Base-by-base conservation (phyloP, 1,140 invertebrate genomes). In the Panulirus ornatus region DNA sequence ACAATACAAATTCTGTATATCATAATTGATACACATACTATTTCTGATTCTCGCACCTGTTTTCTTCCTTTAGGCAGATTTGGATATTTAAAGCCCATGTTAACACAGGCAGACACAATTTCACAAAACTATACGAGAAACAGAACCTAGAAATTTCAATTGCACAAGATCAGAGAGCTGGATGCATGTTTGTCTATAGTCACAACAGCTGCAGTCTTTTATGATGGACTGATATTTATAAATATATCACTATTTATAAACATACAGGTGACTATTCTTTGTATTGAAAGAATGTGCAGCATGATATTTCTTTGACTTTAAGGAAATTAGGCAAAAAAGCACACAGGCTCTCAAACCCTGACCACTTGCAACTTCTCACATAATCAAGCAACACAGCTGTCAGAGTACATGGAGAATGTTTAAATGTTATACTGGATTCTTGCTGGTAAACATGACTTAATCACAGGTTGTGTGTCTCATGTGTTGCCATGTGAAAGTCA, bases 81-180 rank as follows among this genome's bases (percentile, higher is more conserved):
- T 78, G 34, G 44, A 89, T 89, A 89, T 89, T 89, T 89, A 84
- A 89, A 89, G 79, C 88, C 88, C 88, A 89, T 89, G 79, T n/a
- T 73, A 73, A 76, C 88, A 83, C 79, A 83, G 88, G 88, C 88
- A 58, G 84, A 89, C 88, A 89, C 88, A 89, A 89, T 81, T 83
- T 83, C 88, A 89, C 88, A 84, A 89, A 87, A 89, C 76, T 89
- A 89, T 89, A 89, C 66, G 63, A 89, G 88, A 89, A 88, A 89
- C 88, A 89, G 87, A 82, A 78, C 34, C 63, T 44, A 79, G 85
- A 88, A 88, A 88, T 81, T 89, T 89, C 88, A 89, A 30, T 75
- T 89, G 71, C 30, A 58, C 88, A 83, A 75, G 81, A 89, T 76
- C 76, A 40, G 54, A 63, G 36, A 89, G 51, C 81, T 75, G 38